A percentile compares a stretch with the other conserved stretches of the same genome.
phyloP scores from a whole-genome alignment of 2,888 invertebrate species.

The Ephialtes manifestator region DNA sequence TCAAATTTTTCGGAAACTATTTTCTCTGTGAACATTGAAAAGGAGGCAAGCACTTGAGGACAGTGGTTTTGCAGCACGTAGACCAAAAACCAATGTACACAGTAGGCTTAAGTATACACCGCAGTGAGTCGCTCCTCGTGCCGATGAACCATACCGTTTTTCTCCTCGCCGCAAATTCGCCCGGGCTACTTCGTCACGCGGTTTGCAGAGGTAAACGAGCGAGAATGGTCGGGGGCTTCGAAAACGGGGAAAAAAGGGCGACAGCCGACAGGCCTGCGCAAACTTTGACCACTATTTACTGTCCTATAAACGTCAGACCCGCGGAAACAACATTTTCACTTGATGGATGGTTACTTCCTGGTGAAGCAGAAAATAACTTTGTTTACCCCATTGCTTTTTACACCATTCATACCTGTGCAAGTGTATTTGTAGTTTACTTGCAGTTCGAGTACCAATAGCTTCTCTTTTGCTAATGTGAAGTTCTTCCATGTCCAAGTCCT shows the following conservation, averaged over 20 bases:
- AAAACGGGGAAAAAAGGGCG: constrained; percentile 43
- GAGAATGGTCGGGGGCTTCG: constrained; percentile 26
- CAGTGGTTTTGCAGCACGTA: constrained; percentile 8
- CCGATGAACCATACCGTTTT: constrained; percentile 47
- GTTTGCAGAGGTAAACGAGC: constrained; percentile 59
- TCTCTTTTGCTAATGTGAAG: neutral
- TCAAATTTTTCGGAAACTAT: constrained; percentile 18
- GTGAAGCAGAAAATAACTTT: constrained; percentile 53
- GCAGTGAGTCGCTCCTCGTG: constrained; percentile 35
- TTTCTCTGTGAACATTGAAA: neutral
- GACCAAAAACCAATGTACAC: constrained; percentile 40
- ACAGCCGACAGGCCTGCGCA: constrained; percentile 50
- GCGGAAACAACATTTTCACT: constrained; percentile 63
- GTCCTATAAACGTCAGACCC: constrained; percentile 61
- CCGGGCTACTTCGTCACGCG: constrained; percentile 46
- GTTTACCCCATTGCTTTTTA: constrained; percentile 24
- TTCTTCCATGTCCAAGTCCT: neutral
- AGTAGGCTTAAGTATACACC: neutral
- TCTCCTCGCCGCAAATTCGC: constrained; percentile 39
- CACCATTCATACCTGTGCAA: constrained; percentile 3
- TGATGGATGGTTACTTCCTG: constrained; percentile 67
- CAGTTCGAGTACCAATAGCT: neutral
- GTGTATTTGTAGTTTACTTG: neutral
- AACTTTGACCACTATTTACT: constrained; percentile 64
- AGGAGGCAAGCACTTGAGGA: neutral